Conservation (phyloP, 2,797 vertebrate species). For the Merluccius polli region DNA sequence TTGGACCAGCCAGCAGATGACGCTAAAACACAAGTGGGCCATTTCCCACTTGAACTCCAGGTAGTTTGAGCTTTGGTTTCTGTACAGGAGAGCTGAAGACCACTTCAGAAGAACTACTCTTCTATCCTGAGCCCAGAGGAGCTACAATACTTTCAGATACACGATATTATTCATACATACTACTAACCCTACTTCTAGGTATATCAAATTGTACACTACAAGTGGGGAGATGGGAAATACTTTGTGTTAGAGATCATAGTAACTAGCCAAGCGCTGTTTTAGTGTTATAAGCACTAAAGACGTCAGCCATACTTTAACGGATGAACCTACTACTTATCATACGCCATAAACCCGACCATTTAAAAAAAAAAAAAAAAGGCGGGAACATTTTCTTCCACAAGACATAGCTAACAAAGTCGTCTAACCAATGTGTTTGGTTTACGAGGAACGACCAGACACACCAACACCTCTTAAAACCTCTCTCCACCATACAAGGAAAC, state of each 20-base stretch:
- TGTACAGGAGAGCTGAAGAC: not conserved
- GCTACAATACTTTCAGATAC: not conserved
- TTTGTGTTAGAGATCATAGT: not conserved
- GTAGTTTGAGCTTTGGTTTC: not conserved
- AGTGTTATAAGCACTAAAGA: not conserved
- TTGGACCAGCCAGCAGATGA: conserved; percentile 55
- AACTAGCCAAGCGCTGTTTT: conserved; percentile 15
- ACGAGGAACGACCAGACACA: not conserved
- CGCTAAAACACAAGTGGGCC: conserved; percentile 39
- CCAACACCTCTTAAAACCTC: not conserved
- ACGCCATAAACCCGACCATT: too few species aligned
- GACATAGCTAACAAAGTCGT: not conserved
- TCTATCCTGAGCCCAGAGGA: conserved; percentile 51
- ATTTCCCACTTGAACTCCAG: not conserved
- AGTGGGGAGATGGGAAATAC: conserved; percentile 6
- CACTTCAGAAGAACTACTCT: conserved; percentile 3
- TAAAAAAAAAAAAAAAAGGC: too few species aligned
- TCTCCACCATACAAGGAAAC: not conserved
- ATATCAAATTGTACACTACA: not conserved
- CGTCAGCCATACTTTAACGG: not conserved
- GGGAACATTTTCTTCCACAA: not conserved
- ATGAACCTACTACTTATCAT: not conserved
- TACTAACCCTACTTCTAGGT: conserved; percentile 6
- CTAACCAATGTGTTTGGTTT: not conserved
- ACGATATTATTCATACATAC: conserved; percentile 4